Percentiles rank a stretch among this genome's conserved stretches.
These are phyloP conservation scores for Machaerirhynchus nigripectus DNA, from an alignment of 2,113 vertebrate genomes.

Conservation along the genomic window DNA sequence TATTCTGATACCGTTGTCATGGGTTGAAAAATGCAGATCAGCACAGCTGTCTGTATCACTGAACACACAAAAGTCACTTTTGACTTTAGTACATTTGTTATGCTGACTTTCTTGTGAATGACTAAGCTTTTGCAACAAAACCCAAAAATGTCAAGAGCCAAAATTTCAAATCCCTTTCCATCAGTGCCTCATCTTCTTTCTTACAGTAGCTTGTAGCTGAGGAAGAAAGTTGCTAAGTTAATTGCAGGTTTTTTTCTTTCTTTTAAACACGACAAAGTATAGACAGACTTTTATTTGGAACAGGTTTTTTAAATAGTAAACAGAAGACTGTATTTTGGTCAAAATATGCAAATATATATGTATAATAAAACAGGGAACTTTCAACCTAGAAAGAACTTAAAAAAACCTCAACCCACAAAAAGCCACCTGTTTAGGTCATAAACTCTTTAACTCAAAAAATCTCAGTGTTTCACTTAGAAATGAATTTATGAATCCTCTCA, in stretches of 20 bases:
- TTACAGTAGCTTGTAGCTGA: background rate
- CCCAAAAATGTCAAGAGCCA: background rate
- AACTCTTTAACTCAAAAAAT: background rate
- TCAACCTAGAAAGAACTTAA: background rate
- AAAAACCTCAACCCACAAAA: background rate
- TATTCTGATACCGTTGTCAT: background rate
- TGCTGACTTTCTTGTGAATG: background rate
- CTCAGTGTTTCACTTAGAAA: background rate
- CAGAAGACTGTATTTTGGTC: background rate
- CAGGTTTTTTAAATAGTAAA: background rate
- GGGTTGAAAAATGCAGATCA: background rate
- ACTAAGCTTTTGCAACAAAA: background rate
- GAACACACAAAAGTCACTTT: background rate
- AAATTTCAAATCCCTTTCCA: background rate
- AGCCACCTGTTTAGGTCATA: background rate
- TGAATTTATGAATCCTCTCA: background rate
- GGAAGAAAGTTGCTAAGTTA: background rate
- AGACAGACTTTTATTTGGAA: background rate
- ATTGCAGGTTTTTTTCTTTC: background rate
- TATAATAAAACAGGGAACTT: background rate
- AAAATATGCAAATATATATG: background rate
- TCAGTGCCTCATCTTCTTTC: background rate
- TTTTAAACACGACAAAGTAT: background rate
- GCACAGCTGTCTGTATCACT: background rate
- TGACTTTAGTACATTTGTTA: background rate